These are phyloP conservation scores for Phodopus roborovskii DNA, from an alignment of 2,113 vertebrate genomes.

Conservation along the genomic window DNA sequence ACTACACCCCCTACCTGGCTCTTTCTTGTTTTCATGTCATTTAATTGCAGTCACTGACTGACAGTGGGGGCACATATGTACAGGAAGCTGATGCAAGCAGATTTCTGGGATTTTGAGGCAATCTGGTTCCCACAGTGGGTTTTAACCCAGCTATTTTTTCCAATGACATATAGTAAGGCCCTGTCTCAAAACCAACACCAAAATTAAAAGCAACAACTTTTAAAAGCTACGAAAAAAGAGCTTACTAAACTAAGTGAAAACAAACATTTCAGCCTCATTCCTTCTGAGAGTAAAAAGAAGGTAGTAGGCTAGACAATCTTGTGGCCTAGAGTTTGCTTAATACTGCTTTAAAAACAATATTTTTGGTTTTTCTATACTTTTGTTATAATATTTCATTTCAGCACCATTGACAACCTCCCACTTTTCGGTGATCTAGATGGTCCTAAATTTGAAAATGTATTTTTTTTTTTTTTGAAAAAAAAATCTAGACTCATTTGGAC, in stretches of 20 bases:
- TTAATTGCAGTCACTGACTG: not conserved
- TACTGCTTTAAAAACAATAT: not conserved
- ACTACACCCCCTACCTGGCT: not conserved
- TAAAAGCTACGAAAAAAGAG: not conserved
- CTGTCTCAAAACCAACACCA: not conserved
- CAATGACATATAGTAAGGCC: not conserved
- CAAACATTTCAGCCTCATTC: not conserved
- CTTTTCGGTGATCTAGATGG: not conserved
- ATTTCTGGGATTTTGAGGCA: not conserved
- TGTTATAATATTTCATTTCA: not conserved
- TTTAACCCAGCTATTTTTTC: not conserved
- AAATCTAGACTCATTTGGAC: not conserved
- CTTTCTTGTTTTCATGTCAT: not conserved
- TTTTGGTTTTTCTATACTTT: slow-evolving; percentile 9
- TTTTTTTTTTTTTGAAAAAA: not conserved
- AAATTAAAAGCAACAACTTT: not conserved
- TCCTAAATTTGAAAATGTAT: not conserved
- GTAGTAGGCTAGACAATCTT: not conserved
- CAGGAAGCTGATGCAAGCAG: not conserved
- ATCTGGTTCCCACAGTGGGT: not conserved
- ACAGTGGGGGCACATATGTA: no score
- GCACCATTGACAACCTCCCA: not conserved
- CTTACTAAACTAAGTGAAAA: not conserved
- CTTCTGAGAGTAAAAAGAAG: not conserved
- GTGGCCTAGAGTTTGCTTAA: accelerated